Base-by-base conservation (phyloP, 2,797 vertebrate species). In the Pseudopleuronectes americanus region DNA sequence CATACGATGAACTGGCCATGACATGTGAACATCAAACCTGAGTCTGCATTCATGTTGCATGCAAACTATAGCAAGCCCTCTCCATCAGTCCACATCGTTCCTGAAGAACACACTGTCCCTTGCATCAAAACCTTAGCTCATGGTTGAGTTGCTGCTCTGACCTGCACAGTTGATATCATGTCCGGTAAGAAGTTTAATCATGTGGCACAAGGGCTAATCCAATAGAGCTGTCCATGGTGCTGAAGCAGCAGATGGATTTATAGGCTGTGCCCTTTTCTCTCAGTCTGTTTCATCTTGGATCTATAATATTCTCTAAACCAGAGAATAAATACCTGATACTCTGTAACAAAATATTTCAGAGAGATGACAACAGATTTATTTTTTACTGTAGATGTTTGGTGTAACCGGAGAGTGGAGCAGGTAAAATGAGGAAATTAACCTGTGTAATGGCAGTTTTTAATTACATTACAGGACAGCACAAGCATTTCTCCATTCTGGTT, bases 141-240 rank as follows among this genome's bases (percentile, higher is more conserved):
- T 7, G 26, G 53, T 17, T 55, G 53, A 55, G 16, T 55, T 33
- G 54, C 8, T 33, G 17, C 8, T 56, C 54, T 33, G 54, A 21
- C 26, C 54, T 33, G 47, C 47, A 21, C 47, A 8, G 4, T 8
- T 9, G 6, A n/a, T 21, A 48, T 48, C 47, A 10, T n/a, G 47
- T 21, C 23, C 28, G 5, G 3, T 56, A n/a, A 56, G 6, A 7
- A 16, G 22, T 26, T 24, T 24, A 53, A 53, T 53, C 51, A 53
- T 24, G 51, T 14, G 51, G 22, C 51, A 53, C 51, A 2, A 21
- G 19, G 19, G 28, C 28, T 21, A 65, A 53, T 53, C 26, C 47
- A 45, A 33, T 45, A 43, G 71, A 21, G 3, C 71, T 2, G 43
- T 61, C 58, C 33, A 2, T 61, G 65, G 47, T 63, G 59, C 72